Conservation (phyloP, 2,888 invertebrate species). For the Dioctria linearis region DNA sequence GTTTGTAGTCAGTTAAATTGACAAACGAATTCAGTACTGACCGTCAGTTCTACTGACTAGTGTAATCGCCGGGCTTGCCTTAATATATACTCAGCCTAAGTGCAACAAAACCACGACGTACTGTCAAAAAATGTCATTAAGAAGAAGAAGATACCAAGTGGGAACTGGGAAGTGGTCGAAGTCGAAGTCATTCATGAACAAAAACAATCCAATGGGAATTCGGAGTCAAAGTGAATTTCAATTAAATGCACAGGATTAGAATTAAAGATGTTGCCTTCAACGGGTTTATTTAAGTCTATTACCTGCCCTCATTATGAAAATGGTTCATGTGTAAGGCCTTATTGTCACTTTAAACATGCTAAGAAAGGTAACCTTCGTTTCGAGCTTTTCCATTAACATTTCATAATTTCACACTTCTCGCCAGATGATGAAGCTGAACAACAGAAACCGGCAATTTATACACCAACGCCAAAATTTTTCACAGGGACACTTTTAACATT, state of each 20-base stretch:
- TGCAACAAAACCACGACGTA: too few relatives aligned
- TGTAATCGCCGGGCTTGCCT: too few relatives aligned
- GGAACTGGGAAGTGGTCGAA: too few relatives aligned
- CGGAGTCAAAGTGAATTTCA: neutral
- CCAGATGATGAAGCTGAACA: slow-evolving; percentile 62
- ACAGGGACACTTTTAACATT: slow-evolving; percentile 66
- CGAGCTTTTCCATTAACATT: neutral
- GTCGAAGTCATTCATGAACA: neutral
- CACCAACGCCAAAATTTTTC: slow-evolving; percentile 63
- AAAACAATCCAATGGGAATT: neutral
- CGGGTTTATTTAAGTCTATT: slow-evolving; percentile 89
- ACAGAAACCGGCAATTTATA: slow-evolving; percentile 64
- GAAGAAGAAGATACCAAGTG: neutral
- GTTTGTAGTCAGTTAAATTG: too few relatives aligned
- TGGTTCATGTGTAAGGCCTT: slow-evolving; percentile 87
- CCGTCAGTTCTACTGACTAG: too few relatives aligned
- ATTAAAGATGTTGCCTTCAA: slow-evolving; percentile 86
- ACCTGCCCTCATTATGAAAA: slow-evolving; percentile 88
- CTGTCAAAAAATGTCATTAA: neutral
- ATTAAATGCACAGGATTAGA: neutral
- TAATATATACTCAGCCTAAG: too few relatives aligned
- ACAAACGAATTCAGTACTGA: too few relatives aligned
- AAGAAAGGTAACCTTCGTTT: slow-evolving; percentile 75
- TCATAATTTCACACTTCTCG: slow-evolving; percentile 58
- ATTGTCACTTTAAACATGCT: slow-evolving; percentile 93